A percentile compares a stretch with the other conserved stretches of the same genome.
Evolutionary conservation across 2,113 vertebrate species (phyloP).

Genomic region (Carollia perspicillata): DNA sequence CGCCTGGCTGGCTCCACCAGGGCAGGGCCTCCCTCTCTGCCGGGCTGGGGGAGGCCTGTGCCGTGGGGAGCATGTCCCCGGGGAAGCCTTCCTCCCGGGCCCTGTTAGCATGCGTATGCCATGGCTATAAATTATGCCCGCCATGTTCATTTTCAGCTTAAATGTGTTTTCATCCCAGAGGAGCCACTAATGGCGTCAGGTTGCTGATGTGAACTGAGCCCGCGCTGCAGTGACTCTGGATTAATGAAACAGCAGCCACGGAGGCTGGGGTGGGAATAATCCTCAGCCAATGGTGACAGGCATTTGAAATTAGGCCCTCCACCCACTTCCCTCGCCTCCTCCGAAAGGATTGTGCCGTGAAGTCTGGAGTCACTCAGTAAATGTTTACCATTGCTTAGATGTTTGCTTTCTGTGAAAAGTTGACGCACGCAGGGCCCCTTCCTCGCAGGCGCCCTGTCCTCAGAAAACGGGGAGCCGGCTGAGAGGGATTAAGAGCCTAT

Average conservation of each 20-base stretch:
- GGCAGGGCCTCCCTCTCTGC: not conserved
- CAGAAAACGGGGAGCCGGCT: not conserved
- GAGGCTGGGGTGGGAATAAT: slow-evolving; percentile 73
- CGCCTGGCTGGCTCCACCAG: not conserved
- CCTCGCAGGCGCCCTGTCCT: not conserved
- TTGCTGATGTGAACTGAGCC: slow-evolving; percentile 77
- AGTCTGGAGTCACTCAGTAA: slow-evolving; percentile 64
- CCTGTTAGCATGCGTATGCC: slow-evolving; percentile 52
- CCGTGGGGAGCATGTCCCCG: rapidly evolving
- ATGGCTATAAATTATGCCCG: slow-evolving; percentile 72
- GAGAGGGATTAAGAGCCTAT: slow-evolving; percentile 30
- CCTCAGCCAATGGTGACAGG: slow-evolving; percentile 53
- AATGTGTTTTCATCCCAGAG: slow-evolving; percentile 76
- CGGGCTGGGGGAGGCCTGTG: not conserved
- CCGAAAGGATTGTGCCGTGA: slow-evolving; percentile 64
- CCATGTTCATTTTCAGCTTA: slow-evolving; percentile 76
- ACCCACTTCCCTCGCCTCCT: slow-evolving; percentile 45
- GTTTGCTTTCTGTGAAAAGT: slow-evolving; percentile 70
- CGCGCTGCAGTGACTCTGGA: slow-evolving; percentile 68
- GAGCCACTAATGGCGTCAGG: slow-evolving; percentile 79
- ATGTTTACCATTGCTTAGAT: slow-evolving; percentile 65
- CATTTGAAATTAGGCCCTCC: slow-evolving; percentile 68
- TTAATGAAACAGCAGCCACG: slow-evolving; percentile 77
- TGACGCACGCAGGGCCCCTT: not conserved
- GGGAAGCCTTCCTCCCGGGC: slow-evolving; percentile 20